These are phyloP conservation scores for Subacronicta megacephala DNA, from an alignment of 2,888 invertebrate genomes.

Conservation along the genomic window DNA sequence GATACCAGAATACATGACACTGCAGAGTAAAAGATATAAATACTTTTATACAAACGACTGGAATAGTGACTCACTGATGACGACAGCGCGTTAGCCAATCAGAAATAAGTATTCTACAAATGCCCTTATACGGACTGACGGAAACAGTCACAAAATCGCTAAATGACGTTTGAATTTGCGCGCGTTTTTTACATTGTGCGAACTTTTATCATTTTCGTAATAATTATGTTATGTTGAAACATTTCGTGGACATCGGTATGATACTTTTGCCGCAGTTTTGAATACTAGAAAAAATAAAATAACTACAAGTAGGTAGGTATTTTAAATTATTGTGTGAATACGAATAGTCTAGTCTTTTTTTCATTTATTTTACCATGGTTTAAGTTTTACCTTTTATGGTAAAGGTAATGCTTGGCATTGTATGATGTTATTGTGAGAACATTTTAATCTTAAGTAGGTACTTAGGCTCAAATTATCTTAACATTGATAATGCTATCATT, in stretches of 20 bases:
- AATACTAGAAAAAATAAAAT: too few species aligned
- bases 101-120: constrained; percentile 87
- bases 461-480: background rate
- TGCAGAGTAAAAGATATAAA: constrained; percentile 66
- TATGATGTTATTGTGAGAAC: background rate
- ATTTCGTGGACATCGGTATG: too few species aligned
- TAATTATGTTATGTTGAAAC: too few species aligned
- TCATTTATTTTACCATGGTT: background rate
- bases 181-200: too few species aligned
- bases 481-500: background rate
- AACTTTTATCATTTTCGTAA: too few species aligned
- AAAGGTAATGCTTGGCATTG: background rate
- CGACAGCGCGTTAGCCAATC: constrained; percentile 86
- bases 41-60: constrained; percentile 67
- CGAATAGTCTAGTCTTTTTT: too few species aligned
- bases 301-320: too few species aligned
- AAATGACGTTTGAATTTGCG: constrained; percentile 69
- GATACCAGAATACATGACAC: constrained; percentile 67
- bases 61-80: constrained; percentile 82
- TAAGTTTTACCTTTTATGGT: constrained; percentile 1
- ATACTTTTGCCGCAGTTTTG: too few species aligned
- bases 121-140: constrained; percentile 91
- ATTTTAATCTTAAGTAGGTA: background rate
- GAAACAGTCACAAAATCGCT: constrained; percentile 71
- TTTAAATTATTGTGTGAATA: too few species aligned